These are phyloP conservation scores for Clepsis dumicolana DNA, from an alignment of 2,888 invertebrate species.

Conservation along the genomic window DNA sequence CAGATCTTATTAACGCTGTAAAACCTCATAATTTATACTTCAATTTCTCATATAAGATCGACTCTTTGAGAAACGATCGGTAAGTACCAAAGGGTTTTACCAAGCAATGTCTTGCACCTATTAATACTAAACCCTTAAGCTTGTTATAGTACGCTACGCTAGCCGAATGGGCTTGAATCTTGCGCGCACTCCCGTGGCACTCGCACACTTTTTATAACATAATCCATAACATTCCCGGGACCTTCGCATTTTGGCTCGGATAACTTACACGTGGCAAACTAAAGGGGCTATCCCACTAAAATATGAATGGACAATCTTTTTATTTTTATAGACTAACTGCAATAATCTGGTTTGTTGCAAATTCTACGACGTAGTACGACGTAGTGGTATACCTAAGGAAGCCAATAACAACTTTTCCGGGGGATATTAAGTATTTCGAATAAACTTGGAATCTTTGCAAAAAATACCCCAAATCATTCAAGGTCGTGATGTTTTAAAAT, in stretches of 20 bases:
- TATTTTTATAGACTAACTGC: no score
- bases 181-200: slow-evolving; percentile 48
- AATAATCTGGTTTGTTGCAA: no score
- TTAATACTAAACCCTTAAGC: not conserved
- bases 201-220: slow-evolving; percentile 43
- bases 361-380: no score
- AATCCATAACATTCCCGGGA: slow-evolving; percentile 55
- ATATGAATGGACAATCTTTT: slow-evolving; percentile 2
- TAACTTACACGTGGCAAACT: slow-evolving; percentile 60
- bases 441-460: no score
- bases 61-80: not conserved
- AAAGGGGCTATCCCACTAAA: slow-evolving; percentile 52
- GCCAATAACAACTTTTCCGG: no score
- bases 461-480: no score
- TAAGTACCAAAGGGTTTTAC: not conserved
- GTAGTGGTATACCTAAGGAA: no score
- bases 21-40: slow-evolving; percentile 13
- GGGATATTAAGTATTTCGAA: no score
- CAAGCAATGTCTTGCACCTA: not conserved
- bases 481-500: no score
- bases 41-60: not conserved
- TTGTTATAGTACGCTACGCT: slow-evolving; percentile 43
- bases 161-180: slow-evolving; percentile 51
- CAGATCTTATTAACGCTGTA: not conserved
- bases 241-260: slow-evolving; percentile 52